Conservation (phyloP, 1,140 invertebrate species). For the Drosophila takahashii region DNA sequence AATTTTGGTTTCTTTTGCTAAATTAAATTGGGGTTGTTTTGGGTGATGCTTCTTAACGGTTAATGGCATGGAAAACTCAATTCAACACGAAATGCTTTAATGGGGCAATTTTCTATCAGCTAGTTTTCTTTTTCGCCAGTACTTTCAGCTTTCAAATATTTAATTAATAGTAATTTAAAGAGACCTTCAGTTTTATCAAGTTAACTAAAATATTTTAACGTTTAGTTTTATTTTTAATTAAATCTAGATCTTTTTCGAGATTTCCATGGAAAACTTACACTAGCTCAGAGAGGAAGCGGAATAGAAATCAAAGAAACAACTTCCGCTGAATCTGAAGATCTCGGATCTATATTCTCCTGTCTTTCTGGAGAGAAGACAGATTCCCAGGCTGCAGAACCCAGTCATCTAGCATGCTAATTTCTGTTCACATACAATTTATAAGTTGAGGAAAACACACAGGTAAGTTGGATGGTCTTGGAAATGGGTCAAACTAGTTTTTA, state of each 20-base stretch:
- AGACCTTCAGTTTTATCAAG: no score
- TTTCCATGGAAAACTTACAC: background rate
- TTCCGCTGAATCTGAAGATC: slow-evolving; percentile 26
- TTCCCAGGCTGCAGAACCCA: slow-evolving; percentile 14
- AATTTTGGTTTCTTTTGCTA: slow-evolving; percentile 13
- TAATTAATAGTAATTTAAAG: background rate
- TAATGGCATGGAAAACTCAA: background rate
- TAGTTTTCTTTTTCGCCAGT: no score
- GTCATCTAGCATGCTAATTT: slow-evolving; percentile 25
- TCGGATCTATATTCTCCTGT: background rate
- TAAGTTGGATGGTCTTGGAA: slow-evolving; percentile 22
- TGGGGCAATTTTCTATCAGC: no score
- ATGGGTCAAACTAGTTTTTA: slow-evolving; percentile 30
- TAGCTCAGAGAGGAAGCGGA: background rate
- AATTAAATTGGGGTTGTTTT: background rate
- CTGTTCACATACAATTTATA: slow-evolving; percentile 1
- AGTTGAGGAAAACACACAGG: slow-evolving; percentile 2
- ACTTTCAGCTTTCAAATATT: no score
- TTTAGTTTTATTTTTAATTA: background rate
- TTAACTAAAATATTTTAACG: no score
- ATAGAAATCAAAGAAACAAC: slow-evolving; percentile 3
- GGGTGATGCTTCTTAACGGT: background rate
- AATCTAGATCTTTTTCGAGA: background rate
- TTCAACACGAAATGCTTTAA: background rate
- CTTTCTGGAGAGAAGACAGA: background rate